Evolutionary conservation across 2,888 invertebrate species (phyloP).

Genomic region (Lacanobia oleracea): DNA sequence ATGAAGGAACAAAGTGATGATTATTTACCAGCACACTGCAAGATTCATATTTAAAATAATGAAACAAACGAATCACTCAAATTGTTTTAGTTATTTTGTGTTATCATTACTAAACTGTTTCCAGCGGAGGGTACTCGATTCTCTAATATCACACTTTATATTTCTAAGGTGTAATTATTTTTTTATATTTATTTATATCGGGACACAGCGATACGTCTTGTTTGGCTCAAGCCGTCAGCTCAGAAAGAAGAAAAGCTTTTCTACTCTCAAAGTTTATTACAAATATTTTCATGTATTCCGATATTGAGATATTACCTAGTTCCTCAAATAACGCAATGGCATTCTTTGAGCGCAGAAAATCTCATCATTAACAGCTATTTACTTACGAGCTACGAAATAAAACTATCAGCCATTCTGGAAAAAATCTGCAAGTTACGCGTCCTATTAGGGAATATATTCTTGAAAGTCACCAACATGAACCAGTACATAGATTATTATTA

Average conservation of each 20-base stretch:
- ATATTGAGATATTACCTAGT: neutral
- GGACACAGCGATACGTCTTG: slow-evolving; percentile 27
- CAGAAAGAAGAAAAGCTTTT: slow-evolving; percentile 27
- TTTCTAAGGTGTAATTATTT: slow-evolving; percentile 70
- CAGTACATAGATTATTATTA: neutral
- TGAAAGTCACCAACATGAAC: slow-evolving; percentile 2
- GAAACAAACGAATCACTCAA: slow-evolving; percentile 10
- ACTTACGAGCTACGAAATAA: slow-evolving; percentile 43
- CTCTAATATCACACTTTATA: slow-evolving; percentile 83
- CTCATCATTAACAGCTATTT: slow-evolving; percentile 12
- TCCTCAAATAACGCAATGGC: neutral
- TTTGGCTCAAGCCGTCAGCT: slow-evolving; percentile 11
- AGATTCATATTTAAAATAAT: slow-evolving; percentile 6
- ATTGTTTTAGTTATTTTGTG: slow-evolving; percentile 15
- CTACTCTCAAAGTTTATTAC: slow-evolving; percentile 38
- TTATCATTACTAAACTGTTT: slow-evolving; percentile 34
- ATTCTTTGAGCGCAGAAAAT: slow-evolving; percentile 40
- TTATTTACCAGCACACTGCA: slow-evolving; percentile 5
- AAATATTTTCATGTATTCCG: slow-evolving; percentile 3
- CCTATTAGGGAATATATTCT: slow-evolving; percentile 12
- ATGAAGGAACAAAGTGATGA: slow-evolving; percentile 19
- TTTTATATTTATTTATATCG: slow-evolving; percentile 60
- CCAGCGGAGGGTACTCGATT: slow-evolving; percentile 71
- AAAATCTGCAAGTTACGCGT: slow-evolving; percentile 18
- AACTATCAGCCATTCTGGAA: slow-evolving; percentile 36